These are phyloP conservation scores for Tetramorium simillimum DNA, from an alignment of 1,140 invertebrate genomes.

Conservation along the genomic window DNA sequence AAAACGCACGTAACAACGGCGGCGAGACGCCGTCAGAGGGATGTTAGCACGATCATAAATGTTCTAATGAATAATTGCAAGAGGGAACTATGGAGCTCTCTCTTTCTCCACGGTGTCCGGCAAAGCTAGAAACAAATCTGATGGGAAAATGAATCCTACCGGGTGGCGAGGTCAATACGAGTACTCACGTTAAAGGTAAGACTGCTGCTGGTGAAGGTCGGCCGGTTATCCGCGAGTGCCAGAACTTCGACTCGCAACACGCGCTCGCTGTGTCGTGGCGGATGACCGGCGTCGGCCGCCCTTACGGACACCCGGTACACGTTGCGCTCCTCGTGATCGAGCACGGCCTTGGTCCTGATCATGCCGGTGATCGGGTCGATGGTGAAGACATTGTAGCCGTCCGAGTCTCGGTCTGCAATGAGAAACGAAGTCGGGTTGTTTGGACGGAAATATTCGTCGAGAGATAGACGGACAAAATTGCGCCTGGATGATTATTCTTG, in stretches of 20 bases:
- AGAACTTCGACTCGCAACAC: constrained; percentile 94
- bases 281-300: constrained; percentile 94
- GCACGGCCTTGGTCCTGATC: constrained; percentile 93
- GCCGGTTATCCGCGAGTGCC: constrained; percentile 96
- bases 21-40: background rate
- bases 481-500: background rate
- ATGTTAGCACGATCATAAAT: constrained; percentile 17
- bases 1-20: background rate
- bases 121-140: constrained; percentile 8
- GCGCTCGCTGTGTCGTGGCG: constrained; percentile 92
- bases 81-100: background rate
- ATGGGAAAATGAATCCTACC: constrained; percentile 34
- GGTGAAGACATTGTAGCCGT: constrained; percentile 93
- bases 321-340: constrained; percentile 96
- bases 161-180: constrained; percentile 22
- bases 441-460: background rate
- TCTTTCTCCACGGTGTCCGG: background rate
- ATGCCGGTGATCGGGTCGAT: constrained; percentile 95
- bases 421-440: background rate
- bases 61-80: constrained; percentile 31
- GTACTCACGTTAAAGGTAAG: constrained; percentile 92
- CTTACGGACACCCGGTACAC: constrained; percentile 94
- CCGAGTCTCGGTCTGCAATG: constrained; percentile 89
- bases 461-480: constrained; percentile 1
- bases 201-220: constrained; percentile 95